Conservation (phyloP, 1,140 invertebrate genomes). For the Atta colombica region DNA sequence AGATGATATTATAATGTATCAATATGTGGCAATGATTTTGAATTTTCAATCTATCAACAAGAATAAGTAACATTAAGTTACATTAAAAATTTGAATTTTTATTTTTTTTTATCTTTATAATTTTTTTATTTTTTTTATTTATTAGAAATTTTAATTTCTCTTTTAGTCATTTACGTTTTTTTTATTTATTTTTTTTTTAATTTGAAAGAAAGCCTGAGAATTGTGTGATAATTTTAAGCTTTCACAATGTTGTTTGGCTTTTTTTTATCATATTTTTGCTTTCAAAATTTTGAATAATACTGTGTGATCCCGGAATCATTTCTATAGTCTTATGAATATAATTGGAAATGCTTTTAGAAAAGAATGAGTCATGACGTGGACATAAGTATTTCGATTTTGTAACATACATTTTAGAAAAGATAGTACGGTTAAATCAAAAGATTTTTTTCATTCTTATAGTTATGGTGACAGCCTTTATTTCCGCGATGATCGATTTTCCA, state of each 20-base stretch:
- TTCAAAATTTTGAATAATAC: constrained; percentile 21
- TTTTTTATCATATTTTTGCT: not conserved
- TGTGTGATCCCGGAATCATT: not conserved
- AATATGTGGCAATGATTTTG: not conserved
- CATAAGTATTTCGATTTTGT: constrained; percentile 28
- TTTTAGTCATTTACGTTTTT: not conserved
- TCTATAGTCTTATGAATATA: not conserved
- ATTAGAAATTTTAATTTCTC: not conserved
- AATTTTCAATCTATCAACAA: not conserved
- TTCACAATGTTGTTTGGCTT: not conserved
- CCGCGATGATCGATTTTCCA: constrained; percentile 41
- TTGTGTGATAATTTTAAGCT: not conserved
- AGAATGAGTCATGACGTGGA: constrained; percentile 11
- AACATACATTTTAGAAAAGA: constrained; percentile 19
- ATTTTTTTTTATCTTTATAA: not conserved
- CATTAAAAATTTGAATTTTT: not conserved
- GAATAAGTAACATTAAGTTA: not conserved
- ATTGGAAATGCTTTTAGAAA: not conserved
- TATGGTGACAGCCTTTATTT: constrained; percentile 40
- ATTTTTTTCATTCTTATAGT: constrained; percentile 43
- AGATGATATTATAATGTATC: constrained; percentile 5
- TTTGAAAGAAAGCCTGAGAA: not conserved
- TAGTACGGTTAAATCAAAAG: not conserved
- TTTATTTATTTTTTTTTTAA: not conserved
- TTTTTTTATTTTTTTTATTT: not conserved